These are phyloP conservation scores for Aphelenchoides fujianensis DNA, from an alignment of 1,140 invertebrate species.

Conservation along the genomic window DNA sequence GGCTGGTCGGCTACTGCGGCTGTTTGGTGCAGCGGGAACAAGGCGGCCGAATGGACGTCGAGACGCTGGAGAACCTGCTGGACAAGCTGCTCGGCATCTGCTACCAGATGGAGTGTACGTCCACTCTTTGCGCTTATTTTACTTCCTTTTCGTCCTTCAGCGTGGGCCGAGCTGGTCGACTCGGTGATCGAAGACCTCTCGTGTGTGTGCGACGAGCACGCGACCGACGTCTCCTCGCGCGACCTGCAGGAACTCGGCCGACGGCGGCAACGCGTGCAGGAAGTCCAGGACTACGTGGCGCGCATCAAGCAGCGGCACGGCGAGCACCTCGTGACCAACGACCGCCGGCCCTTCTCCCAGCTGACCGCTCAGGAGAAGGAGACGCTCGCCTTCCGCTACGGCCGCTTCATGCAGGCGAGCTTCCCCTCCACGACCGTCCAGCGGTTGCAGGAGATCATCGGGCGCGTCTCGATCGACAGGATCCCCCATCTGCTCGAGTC, in stretches of 20 bases:
- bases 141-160: background rate
- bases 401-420: background rate
- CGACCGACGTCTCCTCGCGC: background rate
- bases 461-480: background rate
- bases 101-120: slow-evolving; percentile 20
- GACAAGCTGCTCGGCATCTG: slow-evolving; percentile 10
- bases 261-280: background rate
- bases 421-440: slow-evolving; percentile 5
- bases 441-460: slow-evolving; percentile 2
- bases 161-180: slow-evolving; percentile 4
- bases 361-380: background rate
- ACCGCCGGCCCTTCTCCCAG: slow-evolving; percentile 15
- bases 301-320: slow-evolving; percentile 11
- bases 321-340: slow-evolving; percentile 11
- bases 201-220: background rate
- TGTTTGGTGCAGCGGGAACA: slow-evolving; percentile 21
- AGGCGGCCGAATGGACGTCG: slow-evolving; percentile 3
- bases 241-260: slow-evolving; percentile 11
- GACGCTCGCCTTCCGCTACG: slow-evolving; percentile 15
- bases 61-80: slow-evolving; percentile 13
- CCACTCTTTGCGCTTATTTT: background rate
- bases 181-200: slow-evolving; percentile 2
- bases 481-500: slow-evolving; percentile 8
- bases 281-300: slow-evolving; percentile 17
- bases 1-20: slow-evolving; percentile 23